phyloP scores from a whole-genome alignment of 2,797 vertebrate species.

The Florisuga fusca region DNA sequence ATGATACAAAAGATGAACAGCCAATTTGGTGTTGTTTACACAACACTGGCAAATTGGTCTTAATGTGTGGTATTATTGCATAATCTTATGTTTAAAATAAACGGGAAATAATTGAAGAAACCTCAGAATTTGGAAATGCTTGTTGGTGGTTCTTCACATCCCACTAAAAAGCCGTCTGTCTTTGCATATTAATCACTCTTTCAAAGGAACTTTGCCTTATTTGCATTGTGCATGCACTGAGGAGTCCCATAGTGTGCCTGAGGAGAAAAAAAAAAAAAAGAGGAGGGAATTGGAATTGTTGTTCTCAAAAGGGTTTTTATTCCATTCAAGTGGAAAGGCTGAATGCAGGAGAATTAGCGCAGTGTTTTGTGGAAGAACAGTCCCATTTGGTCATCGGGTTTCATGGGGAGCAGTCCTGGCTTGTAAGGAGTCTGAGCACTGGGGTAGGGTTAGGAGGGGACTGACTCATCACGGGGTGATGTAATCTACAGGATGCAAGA shows the following conservation, averaged over 20 bases:
- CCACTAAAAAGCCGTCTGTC: conserved; percentile 77
- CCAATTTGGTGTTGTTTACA: conserved; percentile 68
- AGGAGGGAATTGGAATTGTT: conserved; percentile 77
- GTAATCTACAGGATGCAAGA: conserved; percentile 53
- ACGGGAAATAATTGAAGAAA: conserved; percentile 73
- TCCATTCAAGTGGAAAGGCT: conserved; percentile 79
- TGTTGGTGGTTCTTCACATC: conserved; percentile 74
- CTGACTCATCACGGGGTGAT: conserved; percentile 78
- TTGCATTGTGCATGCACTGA: conserved; percentile 88
- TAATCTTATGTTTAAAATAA: conserved; percentile 69
- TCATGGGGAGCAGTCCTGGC: conserved; percentile 25
- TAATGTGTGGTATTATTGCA: conserved; percentile 51
- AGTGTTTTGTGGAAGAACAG: conserved; percentile 72
- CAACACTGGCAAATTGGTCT: conserved; percentile 70
- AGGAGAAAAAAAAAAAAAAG: conserved; percentile 29
- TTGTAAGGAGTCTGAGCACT: conserved; percentile 21
- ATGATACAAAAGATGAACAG: conserved; percentile 49
- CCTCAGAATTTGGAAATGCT: conserved; percentile 70
- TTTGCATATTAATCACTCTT: conserved; percentile 93
- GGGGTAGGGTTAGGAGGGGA: conserved; percentile 42
- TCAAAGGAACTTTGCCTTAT: conserved; percentile 89
- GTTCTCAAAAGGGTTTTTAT: conserved; percentile 83
- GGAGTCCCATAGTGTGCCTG: conserved; percentile 83
- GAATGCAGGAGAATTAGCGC: conserved; percentile 75
- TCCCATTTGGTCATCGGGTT: conserved; percentile 58